A percentile compares a stretch with the other conserved stretches of the same genome.
Evolutionary conservation across 1,140 invertebrate genomes (phyloP).

Genomic region (Lithobius niger): DNA sequence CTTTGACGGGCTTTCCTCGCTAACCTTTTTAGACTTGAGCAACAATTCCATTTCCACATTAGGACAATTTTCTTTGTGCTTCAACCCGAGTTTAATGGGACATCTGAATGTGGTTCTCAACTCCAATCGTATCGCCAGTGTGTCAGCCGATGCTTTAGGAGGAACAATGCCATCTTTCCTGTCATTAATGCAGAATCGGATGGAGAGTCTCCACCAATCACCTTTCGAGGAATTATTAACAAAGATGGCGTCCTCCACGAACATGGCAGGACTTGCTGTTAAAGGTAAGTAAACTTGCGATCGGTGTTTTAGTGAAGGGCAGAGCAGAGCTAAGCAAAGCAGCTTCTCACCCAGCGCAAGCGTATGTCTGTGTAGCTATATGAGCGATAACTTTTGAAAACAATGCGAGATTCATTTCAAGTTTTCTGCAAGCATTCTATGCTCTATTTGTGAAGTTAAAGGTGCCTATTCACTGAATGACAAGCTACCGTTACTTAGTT

Average conservation of each 20-base stretch:
- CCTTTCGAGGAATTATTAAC: neutral
- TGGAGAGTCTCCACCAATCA: neutral
- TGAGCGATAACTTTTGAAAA: too few species aligned
- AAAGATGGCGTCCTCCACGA: neutral
- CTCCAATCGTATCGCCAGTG: neutral
- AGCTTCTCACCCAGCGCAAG: too few species aligned
- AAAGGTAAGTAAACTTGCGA: too few species aligned
- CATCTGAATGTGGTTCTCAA: neutral
- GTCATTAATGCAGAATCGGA: neutral
- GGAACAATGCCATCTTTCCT: neutral
- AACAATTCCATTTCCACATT: neutral
- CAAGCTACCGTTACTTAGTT: too few species aligned
- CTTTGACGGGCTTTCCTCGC: neutral
- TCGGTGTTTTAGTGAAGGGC: too few species aligned
- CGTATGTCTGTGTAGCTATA: too few species aligned
- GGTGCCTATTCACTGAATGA: too few species aligned
- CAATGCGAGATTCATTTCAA: too few species aligned
- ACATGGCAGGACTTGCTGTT: neutral
- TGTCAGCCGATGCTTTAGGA: neutral
- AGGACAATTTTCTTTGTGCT: neutral
- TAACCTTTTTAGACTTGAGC: constrained; percentile 1
- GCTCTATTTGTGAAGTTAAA: too few species aligned
- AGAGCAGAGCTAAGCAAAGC: too few species aligned
- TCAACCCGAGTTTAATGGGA: neutral
- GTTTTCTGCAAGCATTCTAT: too few species aligned